These are phyloP conservation scores for Pseudococcus viburni DNA, from an alignment of 2,888 invertebrate genomes.

Conservation along the genomic window DNA sequence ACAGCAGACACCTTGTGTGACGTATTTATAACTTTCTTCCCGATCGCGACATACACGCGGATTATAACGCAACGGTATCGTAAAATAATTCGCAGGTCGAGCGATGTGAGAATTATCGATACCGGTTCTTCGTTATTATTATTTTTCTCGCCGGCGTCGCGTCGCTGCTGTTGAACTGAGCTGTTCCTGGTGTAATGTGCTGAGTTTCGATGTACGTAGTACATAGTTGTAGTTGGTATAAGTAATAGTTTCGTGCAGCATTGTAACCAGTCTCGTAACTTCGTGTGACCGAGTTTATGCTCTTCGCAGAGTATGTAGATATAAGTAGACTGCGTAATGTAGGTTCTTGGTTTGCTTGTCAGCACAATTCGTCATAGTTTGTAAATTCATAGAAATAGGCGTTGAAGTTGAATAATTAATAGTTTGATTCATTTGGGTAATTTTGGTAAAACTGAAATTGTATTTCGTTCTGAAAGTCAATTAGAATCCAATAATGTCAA, in stretches of 20 bases:
- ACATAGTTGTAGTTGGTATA: neutral
- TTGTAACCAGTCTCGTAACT: neutral
- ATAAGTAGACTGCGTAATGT: neutral
- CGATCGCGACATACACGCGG: too few relatives aligned
- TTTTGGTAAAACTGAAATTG: too few relatives aligned
- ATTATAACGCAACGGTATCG: neutral
- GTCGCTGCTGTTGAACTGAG: neutral
- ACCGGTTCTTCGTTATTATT: conserved; percentile 15
- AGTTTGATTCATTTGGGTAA: too few relatives aligned
- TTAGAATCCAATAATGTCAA: too few relatives aligned
- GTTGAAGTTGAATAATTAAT: too few relatives aligned
- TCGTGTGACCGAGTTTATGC: neutral
- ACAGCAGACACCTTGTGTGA: neutral
- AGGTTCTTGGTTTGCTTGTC: neutral
- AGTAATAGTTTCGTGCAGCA: neutral
- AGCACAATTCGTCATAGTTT: neutral
- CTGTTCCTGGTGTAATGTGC: neutral
- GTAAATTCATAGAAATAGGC: neutral
- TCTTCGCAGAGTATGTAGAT: neutral
- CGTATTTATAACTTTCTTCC: neutral
- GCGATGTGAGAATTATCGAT: neutral
- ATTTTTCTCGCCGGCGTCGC: neutral
- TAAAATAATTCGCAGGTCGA: neutral
- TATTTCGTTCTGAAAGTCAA: too few relatives aligned
- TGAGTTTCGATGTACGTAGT: neutral